Evolutionary conservation across 2,888 invertebrate genomes (phyloP).

Genomic region (Piscicola geometra): DNA sequence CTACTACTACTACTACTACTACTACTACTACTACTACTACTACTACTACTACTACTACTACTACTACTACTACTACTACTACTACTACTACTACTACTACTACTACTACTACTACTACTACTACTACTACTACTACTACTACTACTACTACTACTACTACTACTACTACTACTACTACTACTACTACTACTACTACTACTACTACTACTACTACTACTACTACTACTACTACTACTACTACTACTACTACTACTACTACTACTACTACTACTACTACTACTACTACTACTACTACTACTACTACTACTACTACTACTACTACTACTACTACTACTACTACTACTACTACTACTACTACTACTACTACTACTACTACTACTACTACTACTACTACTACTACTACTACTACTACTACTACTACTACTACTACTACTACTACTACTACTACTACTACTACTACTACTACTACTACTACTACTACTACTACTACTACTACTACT

Average conservation of each 20-base stretch:
- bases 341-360: slow-evolving; percentile 36
- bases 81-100: too few relatives aligned
- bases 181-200: too few relatives aligned
- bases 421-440: slow-evolving; percentile 31
- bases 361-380: slow-evolving; percentile 36
- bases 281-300: slow-evolving; percentile 31
- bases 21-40: too few relatives aligned
- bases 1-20: too few relatives aligned
- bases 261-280: background rate
- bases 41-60: too few relatives aligned
- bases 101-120: too few relatives aligned
- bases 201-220: too few relatives aligned
- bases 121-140: too few relatives aligned
- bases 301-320: slow-evolving; percentile 34
- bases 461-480: slow-evolving; percentile 10
- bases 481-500: too few relatives aligned
- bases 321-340: slow-evolving; percentile 34
- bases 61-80: too few relatives aligned
- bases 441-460: slow-evolving; percentile 28
- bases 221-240: background rate
- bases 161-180: too few relatives aligned
- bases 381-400: slow-evolving; percentile 35
- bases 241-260: slow-evolving; percentile 8
- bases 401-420: slow-evolving; percentile 29
- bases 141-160: too few relatives aligned